phyloP scores from a whole-genome alignment of 2,797 vertebrate genomes.

The Catostomus latipinnis region DNA sequence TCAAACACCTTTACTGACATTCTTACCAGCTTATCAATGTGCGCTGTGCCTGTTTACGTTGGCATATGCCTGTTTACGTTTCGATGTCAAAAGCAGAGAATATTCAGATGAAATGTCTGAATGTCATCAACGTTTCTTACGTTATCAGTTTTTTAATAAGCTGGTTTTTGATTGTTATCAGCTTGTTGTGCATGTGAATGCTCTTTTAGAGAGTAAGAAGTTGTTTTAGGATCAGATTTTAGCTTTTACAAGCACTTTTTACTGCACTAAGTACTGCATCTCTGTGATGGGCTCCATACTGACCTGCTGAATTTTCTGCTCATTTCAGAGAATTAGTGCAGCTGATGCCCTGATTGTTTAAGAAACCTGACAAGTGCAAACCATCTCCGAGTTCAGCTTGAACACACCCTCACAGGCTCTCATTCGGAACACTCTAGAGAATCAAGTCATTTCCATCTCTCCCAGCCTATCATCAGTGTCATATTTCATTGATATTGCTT shows the following conservation, averaged over 20 bases:
- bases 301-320: constrained; percentile 48
- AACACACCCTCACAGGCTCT: constrained; percentile 47
- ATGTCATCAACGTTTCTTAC: too few relatives aligned
- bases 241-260: constrained; percentile 35
- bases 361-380: constrained; percentile 61
- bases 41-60: too few relatives aligned
- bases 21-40: too few relatives aligned
- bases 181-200: too few relatives aligned
- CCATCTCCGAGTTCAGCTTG: constrained; percentile 53
- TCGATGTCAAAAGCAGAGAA: too few relatives aligned
- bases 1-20: too few relatives aligned
- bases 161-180: too few relatives aligned
- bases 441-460: constrained; percentile 65
- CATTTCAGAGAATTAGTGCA: constrained; percentile 53
- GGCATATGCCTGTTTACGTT: too few relatives aligned
- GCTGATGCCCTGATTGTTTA: constrained; percentile 57
- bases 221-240: too few relatives aligned
- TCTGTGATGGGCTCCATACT: constrained; percentile 32
- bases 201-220: too few relatives aligned
- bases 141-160: too few relatives aligned
- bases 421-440: constrained; percentile 61
- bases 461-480: constrained; percentile 62
- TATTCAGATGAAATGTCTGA: too few relatives aligned
- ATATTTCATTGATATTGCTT: constrained; percentile 68
- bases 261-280: background rate